Evolutionary conservation across 2,113 vertebrate species (phyloP).

Genomic region (Sterna hirundo): DNA sequence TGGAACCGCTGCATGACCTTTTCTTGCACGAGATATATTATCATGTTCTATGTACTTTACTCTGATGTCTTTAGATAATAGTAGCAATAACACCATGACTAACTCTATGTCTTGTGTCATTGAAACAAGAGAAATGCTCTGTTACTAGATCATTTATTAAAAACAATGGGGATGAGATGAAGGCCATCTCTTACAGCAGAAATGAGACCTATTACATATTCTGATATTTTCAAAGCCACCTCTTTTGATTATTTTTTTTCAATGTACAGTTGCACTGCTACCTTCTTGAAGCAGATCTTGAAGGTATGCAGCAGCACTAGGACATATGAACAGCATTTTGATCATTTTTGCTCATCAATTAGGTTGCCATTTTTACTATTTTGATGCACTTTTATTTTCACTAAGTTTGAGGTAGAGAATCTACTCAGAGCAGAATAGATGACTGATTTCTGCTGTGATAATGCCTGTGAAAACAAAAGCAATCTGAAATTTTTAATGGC

Average conservation of each 20-base stretch:
- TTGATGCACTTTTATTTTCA: background rate
- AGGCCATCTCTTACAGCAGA: background rate
- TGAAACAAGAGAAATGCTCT: constrained; percentile 15
- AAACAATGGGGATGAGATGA: background rate
- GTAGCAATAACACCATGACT: background rate
- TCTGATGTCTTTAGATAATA: constrained; percentile 48
- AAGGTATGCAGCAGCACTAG: background rate
- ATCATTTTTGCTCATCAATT: background rate
- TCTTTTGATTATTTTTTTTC: background rate
- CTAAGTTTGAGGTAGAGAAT: background rate
- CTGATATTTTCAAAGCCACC: background rate
- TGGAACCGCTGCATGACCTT: constrained; percentile 32
- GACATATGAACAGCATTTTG: background rate
- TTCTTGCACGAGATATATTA: background rate
- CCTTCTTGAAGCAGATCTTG: background rate
- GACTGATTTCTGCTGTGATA: background rate
- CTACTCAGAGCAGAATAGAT: background rate
- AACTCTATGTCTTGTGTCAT: background rate
- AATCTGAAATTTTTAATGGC: background rate
- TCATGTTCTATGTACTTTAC: background rate
- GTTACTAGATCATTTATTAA: background rate
- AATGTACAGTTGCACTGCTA: background rate
- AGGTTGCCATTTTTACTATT: background rate
- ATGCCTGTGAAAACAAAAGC: background rate
- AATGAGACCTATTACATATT: background rate